Evolutionary conservation across 2,888 invertebrate species (phyloP), one percentile per base, ranked within the genome.

Genomic region (Drosophila koepferae): DNA sequence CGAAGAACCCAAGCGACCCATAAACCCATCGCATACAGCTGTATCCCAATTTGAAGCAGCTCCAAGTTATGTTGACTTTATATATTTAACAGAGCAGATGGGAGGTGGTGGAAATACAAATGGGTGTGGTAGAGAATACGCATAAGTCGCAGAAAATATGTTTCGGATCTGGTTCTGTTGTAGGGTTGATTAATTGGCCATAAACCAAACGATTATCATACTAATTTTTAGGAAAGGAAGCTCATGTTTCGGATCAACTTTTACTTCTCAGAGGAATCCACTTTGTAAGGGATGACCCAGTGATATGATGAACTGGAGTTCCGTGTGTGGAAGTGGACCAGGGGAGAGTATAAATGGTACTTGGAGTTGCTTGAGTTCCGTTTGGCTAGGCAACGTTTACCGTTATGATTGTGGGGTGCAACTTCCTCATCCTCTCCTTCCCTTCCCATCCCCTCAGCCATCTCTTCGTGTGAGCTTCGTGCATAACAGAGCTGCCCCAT

Each of bases 201-300:
- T 90, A 89, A 85, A 77, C 80, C 73, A 75, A 58, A 40, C 73
- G 81, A 90, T 90, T 86, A 85, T 73, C 81, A 80, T 83, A 53
- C 61, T 62, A 59, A 67, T 74, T 67, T 31, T n/a, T 8, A 41
- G n/a, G 53, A 36, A 18, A 53, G n/a, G 48, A 71, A 66, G 49
- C 40, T 28, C 6, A 18, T 3, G n/a, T 49, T 54, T 23, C 23
- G 48, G 49, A 65, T 69, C 2, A 34, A 34, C 49, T 49, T 18
- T 7, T 3, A 64, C 34, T 61, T 58, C 18, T n/a, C 18, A 43
- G 48, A 60, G 43, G 59, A 63, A 64, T 59, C 54, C 40, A 18
- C 53, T 46, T 60, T 18, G 5, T 6, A 34, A 48, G 51, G 51
- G 67, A 60, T 48, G 46, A 0, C 28, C 9, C 2, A 36, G 31